Base-by-base conservation (phyloP, 2,797 vertebrate species). In the Silurus lanzhouensis region DNA sequence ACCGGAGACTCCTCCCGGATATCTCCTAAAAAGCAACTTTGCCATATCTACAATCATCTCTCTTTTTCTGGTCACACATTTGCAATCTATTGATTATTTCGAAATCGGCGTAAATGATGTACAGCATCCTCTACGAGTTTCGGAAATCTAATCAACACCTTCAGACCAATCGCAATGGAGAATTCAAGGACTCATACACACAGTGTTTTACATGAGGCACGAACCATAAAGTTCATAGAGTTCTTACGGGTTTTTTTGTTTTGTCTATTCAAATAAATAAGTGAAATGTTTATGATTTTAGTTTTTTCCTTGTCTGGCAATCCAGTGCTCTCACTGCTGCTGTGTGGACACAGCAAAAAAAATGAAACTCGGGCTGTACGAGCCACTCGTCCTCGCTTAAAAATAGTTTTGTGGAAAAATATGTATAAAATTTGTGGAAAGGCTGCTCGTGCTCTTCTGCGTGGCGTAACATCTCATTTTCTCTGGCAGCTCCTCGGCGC, bases 351-450 rank as follows among this genome's bases (percentile, higher is more conserved):
- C n/a, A n/a, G n/a, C n/a, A 31, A n/a, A 63, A 22, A 63, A 25
- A 48, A 48, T 64, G 46, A 25, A 1, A 48, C 78, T 52, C 22
- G 8, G 5, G 64, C 77, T 22, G 38, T 80, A 27, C 55, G 74
- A 75, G 82, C 78, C 79, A 44, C 38, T 85, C 25, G 63, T 80
- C 84, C 72, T 63, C 22, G 68, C 77, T 81, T 84, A 81, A 86
- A 89, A 83, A 83, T 81, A 86, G 88, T 61, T 38, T 52, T 61
- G 78, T 63, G 58, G 68, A 66, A 55, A 58, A 58, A 67, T 58
- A 46, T 46, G 79, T 86, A 71, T 79, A 63, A 84, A 70, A 68
- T 70, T 72, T 84, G 48, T 46, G 55, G 60, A 58, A 70, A 25
- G 58, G 31, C 17, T 31, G 48, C 27, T 44, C 20, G 15, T 66